Evolutionary conservation across 1,140 invertebrate genomes (phyloP).

Genomic region (Cotesia typhae): DNA sequence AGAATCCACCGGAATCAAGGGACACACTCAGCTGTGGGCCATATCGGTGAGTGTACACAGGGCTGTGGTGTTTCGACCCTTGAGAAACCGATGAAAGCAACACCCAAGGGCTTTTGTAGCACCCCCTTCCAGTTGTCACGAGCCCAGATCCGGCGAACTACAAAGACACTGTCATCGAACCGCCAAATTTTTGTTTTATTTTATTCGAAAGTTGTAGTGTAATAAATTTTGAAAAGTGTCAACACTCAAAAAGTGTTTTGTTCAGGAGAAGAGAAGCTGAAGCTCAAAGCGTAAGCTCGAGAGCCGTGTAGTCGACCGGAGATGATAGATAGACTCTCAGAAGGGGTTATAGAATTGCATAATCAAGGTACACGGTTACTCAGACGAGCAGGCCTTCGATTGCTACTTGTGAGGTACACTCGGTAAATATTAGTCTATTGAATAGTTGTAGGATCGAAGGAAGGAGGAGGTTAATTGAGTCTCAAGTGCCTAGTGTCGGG

Average conservation of each 20-base stretch:
- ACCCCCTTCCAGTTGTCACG: too few species aligned
- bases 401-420: constrained; percentile 23
- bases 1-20: constrained; percentile 25
- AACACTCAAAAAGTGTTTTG: constrained; percentile 4
- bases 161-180: too few species aligned
- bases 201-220: too few species aligned
- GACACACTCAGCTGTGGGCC: not conserved
- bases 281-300: too few species aligned
- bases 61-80: not conserved
- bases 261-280: too few species aligned
- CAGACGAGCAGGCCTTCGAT: constrained; percentile 32
- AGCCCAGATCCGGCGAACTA: too few species aligned
- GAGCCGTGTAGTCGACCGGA: not conserved
- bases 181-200: too few species aligned
- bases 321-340: constrained; percentile 23
- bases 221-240: not conserved
- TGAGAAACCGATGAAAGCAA: not conserved
- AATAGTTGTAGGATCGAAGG: not conserved
- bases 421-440: constrained; percentile 40
- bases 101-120: too few species aligned
- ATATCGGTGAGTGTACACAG: not conserved
- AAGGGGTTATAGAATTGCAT: constrained; percentile 36
- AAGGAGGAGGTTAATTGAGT: constrained; percentile 34
- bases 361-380: constrained; percentile 36
- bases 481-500: constrained; percentile 31